A percentile compares a stretch with the other conserved stretches of the same genome.
Conservation (phyloP, 2,797 vertebrate species). For the Pelochelys cantorii region DNA sequence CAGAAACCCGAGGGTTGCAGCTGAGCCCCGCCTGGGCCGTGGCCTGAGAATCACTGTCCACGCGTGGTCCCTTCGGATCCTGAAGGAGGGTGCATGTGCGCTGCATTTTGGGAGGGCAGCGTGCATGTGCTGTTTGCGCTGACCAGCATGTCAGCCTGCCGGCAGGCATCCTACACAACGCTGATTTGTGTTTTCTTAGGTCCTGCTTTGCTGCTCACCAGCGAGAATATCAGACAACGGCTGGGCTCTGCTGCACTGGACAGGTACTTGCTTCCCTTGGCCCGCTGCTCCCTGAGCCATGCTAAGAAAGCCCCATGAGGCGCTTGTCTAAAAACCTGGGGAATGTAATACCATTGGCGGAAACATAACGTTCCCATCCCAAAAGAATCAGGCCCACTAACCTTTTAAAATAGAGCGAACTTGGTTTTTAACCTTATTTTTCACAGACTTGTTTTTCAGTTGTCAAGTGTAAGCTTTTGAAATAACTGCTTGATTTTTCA, state of each 20-base stretch:
- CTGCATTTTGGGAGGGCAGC: neutral
- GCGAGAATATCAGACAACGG: constrained; percentile 91
- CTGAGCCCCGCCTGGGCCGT: no score
- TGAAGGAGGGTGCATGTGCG: neutral
- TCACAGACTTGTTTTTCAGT: accelerated
- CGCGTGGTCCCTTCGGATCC: neutral
- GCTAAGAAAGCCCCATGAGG: neutral
- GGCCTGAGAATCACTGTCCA: no score
- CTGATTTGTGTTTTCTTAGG: constrained; percentile 77
- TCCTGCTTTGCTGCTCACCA: constrained; percentile 91
- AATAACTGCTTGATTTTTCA: neutral
- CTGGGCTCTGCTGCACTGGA: constrained; percentile 92
- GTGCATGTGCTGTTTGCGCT: neutral
- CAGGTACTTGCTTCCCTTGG: constrained; percentile 80
- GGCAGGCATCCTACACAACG: accelerated
- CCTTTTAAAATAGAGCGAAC: neutral
- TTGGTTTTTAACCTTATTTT: neutral
- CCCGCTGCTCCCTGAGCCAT: accelerated
- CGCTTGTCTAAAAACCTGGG: neutral
- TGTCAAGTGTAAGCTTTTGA: neutral
- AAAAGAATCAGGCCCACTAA: neutral
- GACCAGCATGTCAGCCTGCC: accelerated
- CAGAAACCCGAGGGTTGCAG: neutral
- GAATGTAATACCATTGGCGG: neutral
- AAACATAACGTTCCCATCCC: neutral